Base-by-base conservation (phyloP, 2,113 vertebrate species). In the Microtus oregoni region DNA sequence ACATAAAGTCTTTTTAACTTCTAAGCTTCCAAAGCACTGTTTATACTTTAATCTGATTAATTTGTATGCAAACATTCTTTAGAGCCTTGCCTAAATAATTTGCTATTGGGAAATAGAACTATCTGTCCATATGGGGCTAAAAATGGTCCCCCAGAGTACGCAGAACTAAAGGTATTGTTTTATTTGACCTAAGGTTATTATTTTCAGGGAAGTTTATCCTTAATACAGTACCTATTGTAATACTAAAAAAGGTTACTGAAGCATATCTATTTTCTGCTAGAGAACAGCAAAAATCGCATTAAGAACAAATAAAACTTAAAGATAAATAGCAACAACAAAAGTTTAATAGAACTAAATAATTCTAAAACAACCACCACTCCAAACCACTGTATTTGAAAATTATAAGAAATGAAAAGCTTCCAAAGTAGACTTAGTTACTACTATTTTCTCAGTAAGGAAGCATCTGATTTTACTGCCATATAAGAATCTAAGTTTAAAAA, bases 21-120 rank as follows among this genome's bases (percentile, higher is more conserved):
- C 92, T 88, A 89, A 91, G 86, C 55, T 11, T 52, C 61, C 7
- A 63, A 0, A 68, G 65, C 7, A 90, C 28, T 86, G 7, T 77
- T 96, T 55, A 82, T 5, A 88, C 75, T 82, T 96, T 63, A 86
- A 91, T 86, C 38, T 86, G 50, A 83, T 58, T 90, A 55, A 90
- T 73, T 92, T 88, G 63, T 11, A 55, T 20, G 63, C 7, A 89
- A 63, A 90, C 86, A 52, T 17, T 35, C n/a, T 92, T 92, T 47
- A 87, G 20, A 95, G 35, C 72, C 41, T 89, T 91, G 52, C 50
- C 90, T 76, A 94, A 95, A 63, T 93, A 94, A 97, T 20, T 70
- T 61, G 10, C 30, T 22, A 32, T 6, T 2, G 8, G 7, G 7
- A 2, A 3, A 72, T 0, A 73, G 10, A 89, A 92, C 1, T 86